A percentile compares a stretch with the other conserved stretches of the same genome.
Conservation (phyloP, 2,888 invertebrate genomes). For the Leucophenga montana region DNA sequence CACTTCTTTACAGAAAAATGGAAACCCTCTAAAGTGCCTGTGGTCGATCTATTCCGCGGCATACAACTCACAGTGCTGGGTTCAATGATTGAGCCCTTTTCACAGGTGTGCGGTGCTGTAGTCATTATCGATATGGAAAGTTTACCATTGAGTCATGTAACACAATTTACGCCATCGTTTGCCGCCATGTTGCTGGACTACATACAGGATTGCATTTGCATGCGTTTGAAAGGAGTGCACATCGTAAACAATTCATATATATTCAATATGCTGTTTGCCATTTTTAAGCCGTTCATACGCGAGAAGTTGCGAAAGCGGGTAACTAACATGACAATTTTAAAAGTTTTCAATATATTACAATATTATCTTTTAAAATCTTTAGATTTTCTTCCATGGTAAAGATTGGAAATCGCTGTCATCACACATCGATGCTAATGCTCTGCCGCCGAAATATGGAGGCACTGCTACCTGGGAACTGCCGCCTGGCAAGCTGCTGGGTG, state of each 20-base stretch:
- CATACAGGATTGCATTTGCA: slow-evolving; percentile 86
- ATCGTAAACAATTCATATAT: slow-evolving; percentile 90
- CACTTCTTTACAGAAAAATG: slow-evolving; percentile 76
- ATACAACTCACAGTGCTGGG: slow-evolving; percentile 82
- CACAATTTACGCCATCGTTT: slow-evolving; percentile 85
- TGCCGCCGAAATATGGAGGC: slow-evolving; percentile 82
- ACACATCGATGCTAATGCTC: slow-evolving; percentile 76
- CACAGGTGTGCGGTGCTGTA: slow-evolving; percentile 84
- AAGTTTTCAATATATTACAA: slow-evolving; percentile 17
- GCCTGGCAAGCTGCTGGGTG: slow-evolving; percentile 79
- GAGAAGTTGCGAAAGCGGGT: slow-evolving; percentile 87
- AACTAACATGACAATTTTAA: slow-evolving; percentile 56
- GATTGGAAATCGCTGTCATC: slow-evolving; percentile 77
- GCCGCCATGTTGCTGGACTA: slow-evolving; percentile 83
- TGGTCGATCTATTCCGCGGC: slow-evolving; percentile 81
- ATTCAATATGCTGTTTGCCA: slow-evolving; percentile 88
- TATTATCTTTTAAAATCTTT: slow-evolving; percentile 10
- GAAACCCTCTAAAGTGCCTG: slow-evolving; percentile 81
- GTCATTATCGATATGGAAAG: slow-evolving; percentile 86
- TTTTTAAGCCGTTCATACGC: slow-evolving; percentile 90
- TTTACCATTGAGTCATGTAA: slow-evolving; percentile 80
- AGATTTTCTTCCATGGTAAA: slow-evolving; percentile 83
- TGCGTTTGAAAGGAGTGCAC: slow-evolving; percentile 88
- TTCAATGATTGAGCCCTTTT: slow-evolving; percentile 84
- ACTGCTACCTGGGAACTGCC: slow-evolving; percentile 75